Percentiles rank a stretch among this genome's conserved stretches.
Conservation (phyloP, 2,113 vertebrate species). For the Todiramphus saurophagus region DNA sequence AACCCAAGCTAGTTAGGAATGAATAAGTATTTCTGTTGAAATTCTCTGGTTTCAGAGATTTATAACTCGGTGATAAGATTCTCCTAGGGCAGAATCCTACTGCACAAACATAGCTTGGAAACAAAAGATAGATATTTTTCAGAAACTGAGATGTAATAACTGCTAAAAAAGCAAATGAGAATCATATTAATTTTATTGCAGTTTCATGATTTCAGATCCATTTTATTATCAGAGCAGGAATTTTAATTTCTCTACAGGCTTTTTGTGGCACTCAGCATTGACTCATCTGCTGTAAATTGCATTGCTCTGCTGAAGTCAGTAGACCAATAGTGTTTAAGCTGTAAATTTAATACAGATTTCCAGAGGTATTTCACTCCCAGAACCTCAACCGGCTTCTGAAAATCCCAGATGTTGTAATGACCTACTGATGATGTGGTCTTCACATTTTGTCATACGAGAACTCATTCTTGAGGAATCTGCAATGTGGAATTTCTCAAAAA, state of each 20-base stretch:
- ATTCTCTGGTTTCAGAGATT: slow-evolving; percentile 54
- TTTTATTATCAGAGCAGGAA: slow-evolving; percentile 59
- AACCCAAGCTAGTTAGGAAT: slow-evolving; percentile 39
- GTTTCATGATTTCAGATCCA: slow-evolving; percentile 32
- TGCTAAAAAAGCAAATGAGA: neutral
- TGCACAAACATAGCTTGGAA: slow-evolving; percentile 43
- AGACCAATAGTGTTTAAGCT: neutral
- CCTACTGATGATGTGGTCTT: neutral
- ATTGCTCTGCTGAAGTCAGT: neutral
- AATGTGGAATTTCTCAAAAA: neutral
- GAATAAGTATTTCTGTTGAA: slow-evolving; percentile 37
- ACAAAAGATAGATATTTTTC: slow-evolving; percentile 44
- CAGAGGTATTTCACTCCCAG: neutral
- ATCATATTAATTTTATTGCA: slow-evolving; percentile 52
- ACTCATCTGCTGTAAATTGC: slow-evolving; percentile 33
- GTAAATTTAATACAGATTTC: slow-evolving; percentile 37
- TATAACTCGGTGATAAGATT: slow-evolving; percentile 41
- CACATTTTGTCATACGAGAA: neutral
- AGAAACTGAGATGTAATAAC: slow-evolving; percentile 43
- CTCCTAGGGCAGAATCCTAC: slow-evolving; percentile 44
- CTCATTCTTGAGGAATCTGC: neutral
- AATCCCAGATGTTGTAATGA: neutral
- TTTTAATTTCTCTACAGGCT: slow-evolving; percentile 44
- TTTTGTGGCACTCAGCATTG: slow-evolving; percentile 14
- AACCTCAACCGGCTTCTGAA: neutral